Evolutionary conservation across 2,113 vertebrate species (phyloP), one percentile per base, ranked within the genome.

Genomic region (Sisor rabdophorus): DNA sequence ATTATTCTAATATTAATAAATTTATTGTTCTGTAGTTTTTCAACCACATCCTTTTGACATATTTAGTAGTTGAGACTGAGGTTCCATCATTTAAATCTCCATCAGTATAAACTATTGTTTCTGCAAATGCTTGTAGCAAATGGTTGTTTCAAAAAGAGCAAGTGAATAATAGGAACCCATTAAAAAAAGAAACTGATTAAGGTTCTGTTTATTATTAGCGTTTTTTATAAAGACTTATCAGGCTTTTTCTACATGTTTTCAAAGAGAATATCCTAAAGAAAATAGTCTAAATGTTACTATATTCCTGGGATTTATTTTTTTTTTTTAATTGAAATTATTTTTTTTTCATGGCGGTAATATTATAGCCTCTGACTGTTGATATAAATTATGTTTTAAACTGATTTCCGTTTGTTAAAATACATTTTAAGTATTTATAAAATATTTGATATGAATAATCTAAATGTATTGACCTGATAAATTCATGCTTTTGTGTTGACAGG

Each of bases 401-500:
- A 36, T 36, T 36, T 6, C 32, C 2, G 32, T 36, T 36, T 36
- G 6, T 36, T 2, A n/a, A n/a, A n/a, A n/a, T n/a, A n/a, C n/a
- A n/a, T n/a, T n/a, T n/a, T n/a, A n/a, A n/a, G 2, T 20, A 11
- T 48, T 6, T 1, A 26, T 67, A 26, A 71, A 54, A 71, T 22
- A 22, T 22, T 58, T 20, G 6, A n/a, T 20, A 0, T 32, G 1
- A 71, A 36, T 22, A 54, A 53, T 11, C 3, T 30, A 5, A 36
- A 16, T 54, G 63, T 68, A 50, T 68, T 68, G 48, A 50, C 63
- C 4, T 44, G 19, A 50, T 26, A 65, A 44, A 63, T 36, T 71
- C 32, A 59, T 60, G 12, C 26, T 85, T 16, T n/a, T 74, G 20
- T n/a, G 11, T 5, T 48, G 26, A 6, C 67, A 97, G 96, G 95